Evolutionary conservation across 2,888 invertebrate species (phyloP), one percentile per base, ranked within the genome.

Genomic region (Danaus chrysippus): DNA sequence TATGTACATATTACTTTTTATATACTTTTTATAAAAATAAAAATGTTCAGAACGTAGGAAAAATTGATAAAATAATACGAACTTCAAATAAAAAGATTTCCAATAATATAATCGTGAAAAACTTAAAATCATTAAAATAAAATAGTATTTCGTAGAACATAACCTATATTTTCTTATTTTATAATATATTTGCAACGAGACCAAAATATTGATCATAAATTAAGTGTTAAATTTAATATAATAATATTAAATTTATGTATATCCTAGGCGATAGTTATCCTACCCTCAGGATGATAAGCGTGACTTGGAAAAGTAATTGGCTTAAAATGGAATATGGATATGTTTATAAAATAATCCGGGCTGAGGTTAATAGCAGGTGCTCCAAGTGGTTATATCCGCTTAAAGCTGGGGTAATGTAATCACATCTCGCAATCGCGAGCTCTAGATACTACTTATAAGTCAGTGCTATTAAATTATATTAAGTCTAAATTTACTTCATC

Each of bases 311-410:
- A 49, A 43, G 56, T 63, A 63, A 58, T 57, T 65, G 60, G 54
- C 61, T 61, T 43, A 42, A 63, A 66, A 61, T 61, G 49, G 59
- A 64, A 66, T 66, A 62, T 63, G 61, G 55, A 63, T 58, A 54
- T 57, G 61, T 63, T 59, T 63, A 61, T 66, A 64, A 59, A 61
- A 66, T 66, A 66, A 64, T 66, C 64, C 59, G 59, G 44, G 44
- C 57, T 43, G 46, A 57, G 59, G 57, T 62, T 64, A 64, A 58
- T 65, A 63, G 60, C 58, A 62, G 54, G 59, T 67, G 59, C 65
- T 64, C 58, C 17, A 59, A 67, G 61, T 65, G 61, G 59, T 65
- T 62, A 66, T 64, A 70, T 68, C 63, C 68, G 67, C 54, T 67
- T 67, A 60, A 65, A 64, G 61, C 69, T 56, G 56, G 65, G 56